Base-by-base conservation (phyloP, 2,888 invertebrate species). In the Isotomurus palustris region DNA sequence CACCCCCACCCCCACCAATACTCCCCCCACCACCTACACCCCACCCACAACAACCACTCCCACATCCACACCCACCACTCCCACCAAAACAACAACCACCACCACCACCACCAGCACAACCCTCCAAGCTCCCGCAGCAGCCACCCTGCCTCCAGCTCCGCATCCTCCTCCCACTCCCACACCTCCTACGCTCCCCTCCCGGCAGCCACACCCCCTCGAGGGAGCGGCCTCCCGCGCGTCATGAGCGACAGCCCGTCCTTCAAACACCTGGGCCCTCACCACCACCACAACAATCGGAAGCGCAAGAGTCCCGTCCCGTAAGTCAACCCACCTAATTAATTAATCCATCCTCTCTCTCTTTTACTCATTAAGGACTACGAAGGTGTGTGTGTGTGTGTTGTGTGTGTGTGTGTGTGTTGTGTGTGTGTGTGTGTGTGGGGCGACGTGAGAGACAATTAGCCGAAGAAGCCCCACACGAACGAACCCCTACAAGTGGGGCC, bases 251-350 rank as follows among this genome's bases (percentile, higher is more conserved):
- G 22, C 29, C 49, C 27, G 22, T 29, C 24, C n/a, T 41, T 40
- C 41, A 48, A 49, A 21, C 57, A 45, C 27, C 50, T 55, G 21
- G 49, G 51, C 21, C 54, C 50, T 21, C 41, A 53, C 29, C 28
- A 28, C 21, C 43, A 25, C 12, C 32, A 32, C 14, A 8, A 58
- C 27, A 55, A 60, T 43, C 52, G 56, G 28, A 60, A 60, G 21
- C 27, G 56, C 38, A 60, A 60, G 25, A 56, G 53, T 40, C 50
- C 56, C 27, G 51, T 44, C 22, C 38, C 50, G 60, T 60, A 56
- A 56, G 60, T 56, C 14, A 22, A 14, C 21, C n/a, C 6, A 14
- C 44, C 4, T 22, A 43, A 21, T 17, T 21, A 17, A 21, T 21
- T 17, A 32, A 32, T n/a, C n/a, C n/a, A n/a, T n/a, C n/a, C n/a